phyloP scores from a whole-genome alignment of 2,888 invertebrate species.

The Cephalotes varians region DNA sequence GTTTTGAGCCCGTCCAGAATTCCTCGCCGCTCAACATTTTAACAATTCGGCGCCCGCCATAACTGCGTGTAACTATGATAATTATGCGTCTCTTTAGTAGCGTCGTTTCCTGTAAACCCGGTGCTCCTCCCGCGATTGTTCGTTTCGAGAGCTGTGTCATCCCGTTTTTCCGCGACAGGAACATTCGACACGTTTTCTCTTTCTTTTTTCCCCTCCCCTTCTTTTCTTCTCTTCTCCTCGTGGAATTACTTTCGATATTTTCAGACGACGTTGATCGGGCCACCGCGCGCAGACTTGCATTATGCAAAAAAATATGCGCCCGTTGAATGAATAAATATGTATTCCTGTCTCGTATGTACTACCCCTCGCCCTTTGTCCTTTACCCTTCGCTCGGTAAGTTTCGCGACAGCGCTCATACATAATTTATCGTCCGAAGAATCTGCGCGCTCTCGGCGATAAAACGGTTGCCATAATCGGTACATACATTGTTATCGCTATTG shows the following conservation, averaged over 20 bases:
- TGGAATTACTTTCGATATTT: constrained; percentile 34
- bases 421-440: constrained; percentile 72
- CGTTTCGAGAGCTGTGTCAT: neutral
- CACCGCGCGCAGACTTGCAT: constrained; percentile 66
- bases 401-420: constrained; percentile 72
- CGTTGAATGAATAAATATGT: constrained; percentile 77
- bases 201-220: neutral
- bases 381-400: constrained; percentile 55
- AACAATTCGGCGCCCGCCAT: constrained; percentile 42
- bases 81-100: constrained; percentile 43
- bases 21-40: constrained; percentile 48
- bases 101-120: constrained; percentile 17
- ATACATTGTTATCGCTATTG: constrained; percentile 64
- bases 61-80: constrained; percentile 48
- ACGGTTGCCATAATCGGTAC: constrained; percentile 69
- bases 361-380: constrained; percentile 57
- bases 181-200: neutral
- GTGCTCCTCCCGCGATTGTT: neutral
- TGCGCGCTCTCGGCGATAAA: constrained; percentile 60
- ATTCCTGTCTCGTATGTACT: constrained; percentile 62
- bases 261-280: constrained; percentile 34
- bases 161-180: neutral
- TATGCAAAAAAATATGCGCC: constrained; percentile 78
- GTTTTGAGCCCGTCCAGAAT: constrained; percentile 46
- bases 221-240: neutral